A percentile compares a stretch with the other conserved stretches of the same genome.
phyloP scores from a whole-genome alignment of 2,797 vertebrate species.

The Neostethus bicornis region DNA sequence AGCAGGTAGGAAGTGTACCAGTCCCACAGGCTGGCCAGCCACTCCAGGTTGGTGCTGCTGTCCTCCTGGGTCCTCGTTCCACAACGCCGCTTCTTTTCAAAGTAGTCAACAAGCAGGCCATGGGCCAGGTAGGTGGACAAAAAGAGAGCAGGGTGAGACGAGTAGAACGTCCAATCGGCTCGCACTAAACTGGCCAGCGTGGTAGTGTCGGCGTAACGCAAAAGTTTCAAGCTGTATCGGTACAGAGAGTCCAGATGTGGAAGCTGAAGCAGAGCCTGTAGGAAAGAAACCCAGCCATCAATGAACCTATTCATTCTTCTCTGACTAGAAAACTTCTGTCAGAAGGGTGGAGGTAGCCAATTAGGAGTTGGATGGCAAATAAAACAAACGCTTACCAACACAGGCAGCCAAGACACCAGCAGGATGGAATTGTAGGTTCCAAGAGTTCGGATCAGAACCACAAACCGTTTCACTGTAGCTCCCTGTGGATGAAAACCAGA shows the following conservation, averaged over 20 bases:
- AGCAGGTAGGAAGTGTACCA: slow-evolving; percentile 97
- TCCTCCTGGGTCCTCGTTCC: slow-evolving; percentile 78
- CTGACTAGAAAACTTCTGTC: no score
- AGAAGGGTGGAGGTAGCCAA: neutral
- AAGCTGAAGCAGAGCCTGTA: slow-evolving; percentile 87
- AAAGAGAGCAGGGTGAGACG: slow-evolving; percentile 95
- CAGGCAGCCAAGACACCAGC: slow-evolving; percentile 96
- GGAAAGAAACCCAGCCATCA: neutral
- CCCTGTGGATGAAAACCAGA: slow-evolving; percentile 76
- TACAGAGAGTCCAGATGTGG: slow-evolving; percentile 94
- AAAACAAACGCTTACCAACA: slow-evolving; percentile 76
- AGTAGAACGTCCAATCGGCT: slow-evolving; percentile 98
- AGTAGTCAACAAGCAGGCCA: slow-evolving; percentile 94
- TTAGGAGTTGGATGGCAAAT: no score
- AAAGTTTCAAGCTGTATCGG: slow-evolving; percentile 93
- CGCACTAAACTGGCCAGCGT: slow-evolving; percentile 92
- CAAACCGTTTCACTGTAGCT: slow-evolving; percentile 96
- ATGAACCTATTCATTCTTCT: no score
- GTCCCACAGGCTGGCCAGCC: slow-evolving; percentile 97
- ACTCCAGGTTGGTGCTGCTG: slow-evolving; percentile 94
- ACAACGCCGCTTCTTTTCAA: slow-evolving; percentile 92
- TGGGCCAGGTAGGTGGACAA: slow-evolving; percentile 94
- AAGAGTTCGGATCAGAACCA: slow-evolving; percentile 96
- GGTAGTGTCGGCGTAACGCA: slow-evolving; percentile 94
- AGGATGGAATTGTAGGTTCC: slow-evolving; percentile 97